phyloP scores from a whole-genome alignment of 2,888 invertebrate genomes.

The Cantharis rufa region DNA sequence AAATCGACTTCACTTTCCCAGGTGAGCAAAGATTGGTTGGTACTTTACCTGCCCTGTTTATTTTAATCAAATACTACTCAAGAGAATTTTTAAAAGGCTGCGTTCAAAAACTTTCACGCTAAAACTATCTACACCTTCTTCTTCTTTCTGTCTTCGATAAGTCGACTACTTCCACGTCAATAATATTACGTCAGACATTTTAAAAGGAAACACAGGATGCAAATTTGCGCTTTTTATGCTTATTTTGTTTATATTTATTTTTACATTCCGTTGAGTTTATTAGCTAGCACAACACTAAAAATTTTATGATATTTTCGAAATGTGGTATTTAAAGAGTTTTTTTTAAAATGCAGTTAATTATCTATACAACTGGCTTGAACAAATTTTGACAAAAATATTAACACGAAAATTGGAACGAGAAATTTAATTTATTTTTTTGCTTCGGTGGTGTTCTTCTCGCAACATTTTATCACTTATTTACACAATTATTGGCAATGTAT shows the following conservation, averaged over 20 bases:
- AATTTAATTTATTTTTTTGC: background rate
- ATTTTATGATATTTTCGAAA: background rate
- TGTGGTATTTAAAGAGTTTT: background rate
- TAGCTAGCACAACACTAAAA: background rate
- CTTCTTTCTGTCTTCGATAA: background rate
- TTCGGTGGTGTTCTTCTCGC: background rate
- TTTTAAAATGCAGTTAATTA: background rate
- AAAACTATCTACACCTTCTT: background rate
- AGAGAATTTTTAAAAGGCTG: background rate
- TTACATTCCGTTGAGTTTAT: constrained; percentile 18
- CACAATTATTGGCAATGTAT: background rate
- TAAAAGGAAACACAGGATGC: constrained; percentile 26
- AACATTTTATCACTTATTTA: background rate
- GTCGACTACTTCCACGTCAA: background rate
- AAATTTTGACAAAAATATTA: background rate
- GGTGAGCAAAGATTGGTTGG: constrained; percentile 47
- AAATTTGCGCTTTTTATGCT: constrained; percentile 6
- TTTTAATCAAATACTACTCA: background rate
- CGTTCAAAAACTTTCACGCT: background rate
- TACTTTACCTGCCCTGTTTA: constrained; percentile 29
- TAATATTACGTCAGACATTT: background rate
- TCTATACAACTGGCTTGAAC: background rate
- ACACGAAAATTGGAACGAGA: background rate
- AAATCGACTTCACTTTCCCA: constrained; percentile 46
- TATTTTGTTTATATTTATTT: constrained; percentile 14